These are phyloP conservation scores for Cebidichthys violaceus DNA, from an alignment of 2,113 vertebrate genomes.

Conservation along the genomic window DNA sequence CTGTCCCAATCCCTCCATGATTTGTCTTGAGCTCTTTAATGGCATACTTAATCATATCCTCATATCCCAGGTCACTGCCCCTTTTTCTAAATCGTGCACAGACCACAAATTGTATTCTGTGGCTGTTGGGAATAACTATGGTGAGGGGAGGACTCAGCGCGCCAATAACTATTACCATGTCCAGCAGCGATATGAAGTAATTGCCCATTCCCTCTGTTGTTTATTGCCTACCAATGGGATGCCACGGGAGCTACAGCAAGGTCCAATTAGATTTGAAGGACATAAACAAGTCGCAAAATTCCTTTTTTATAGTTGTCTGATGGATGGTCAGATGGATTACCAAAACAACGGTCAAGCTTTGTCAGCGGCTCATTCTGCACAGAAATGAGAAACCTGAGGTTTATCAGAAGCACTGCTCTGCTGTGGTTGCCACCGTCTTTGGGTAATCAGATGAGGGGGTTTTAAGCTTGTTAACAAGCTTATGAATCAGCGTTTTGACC, in stretches of 20 bases:
- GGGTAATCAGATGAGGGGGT: constrained; percentile 66
- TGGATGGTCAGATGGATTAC: constrained; percentile 34
- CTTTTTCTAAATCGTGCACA: constrained; percentile 52
- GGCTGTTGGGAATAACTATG: constrained; percentile 57
- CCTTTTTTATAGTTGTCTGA: constrained; percentile 56
- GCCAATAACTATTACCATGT: constrained; percentile 81
- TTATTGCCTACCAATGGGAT: constrained; percentile 78
- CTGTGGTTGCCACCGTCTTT: constrained; percentile 40
- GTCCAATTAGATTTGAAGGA: constrained; percentile 82
- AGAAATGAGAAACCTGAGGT: constrained; percentile 51
- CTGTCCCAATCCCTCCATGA: constrained; percentile 45
- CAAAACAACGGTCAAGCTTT: constrained; percentile 59
- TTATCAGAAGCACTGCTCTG: constrained; percentile 48
- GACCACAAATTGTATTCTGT: constrained; percentile 63
- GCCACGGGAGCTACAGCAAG: constrained; percentile 71
- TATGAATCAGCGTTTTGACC: constrained; percentile 65
- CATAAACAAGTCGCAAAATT: constrained; percentile 70
- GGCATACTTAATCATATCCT: constrained; percentile 60
- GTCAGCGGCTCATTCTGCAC: constrained; percentile 28
- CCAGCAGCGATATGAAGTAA: constrained; percentile 80
- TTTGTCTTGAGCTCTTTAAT: constrained; percentile 63
- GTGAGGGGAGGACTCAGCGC: constrained; percentile 49
- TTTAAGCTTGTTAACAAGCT: constrained; percentile 76
- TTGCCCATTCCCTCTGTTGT: constrained; percentile 78
- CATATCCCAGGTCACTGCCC: constrained; percentile 53